Base-by-base conservation (phyloP, 2,888 invertebrate genomes). In the Synanthedon tipuliformis region DNA sequence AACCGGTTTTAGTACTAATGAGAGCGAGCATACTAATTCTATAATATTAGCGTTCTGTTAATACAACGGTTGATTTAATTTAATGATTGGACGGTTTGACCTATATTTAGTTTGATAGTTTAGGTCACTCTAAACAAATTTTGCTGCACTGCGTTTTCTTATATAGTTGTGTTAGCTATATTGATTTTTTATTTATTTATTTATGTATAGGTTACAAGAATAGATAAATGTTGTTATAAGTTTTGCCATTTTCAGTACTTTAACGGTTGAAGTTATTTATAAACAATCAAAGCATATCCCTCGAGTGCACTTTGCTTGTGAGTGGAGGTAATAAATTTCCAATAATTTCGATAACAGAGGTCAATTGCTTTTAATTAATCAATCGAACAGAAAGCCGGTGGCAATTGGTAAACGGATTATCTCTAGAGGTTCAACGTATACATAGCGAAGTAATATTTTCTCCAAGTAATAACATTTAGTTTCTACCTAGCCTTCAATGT, bases 361-460 rank as follows among this genome's bases (percentile, higher is more conserved):
- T 45, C 45, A 45, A 45, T 45, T 45, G 45, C 45, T 45, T 45
- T 45, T 45, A 45, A 45, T 45, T 45, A 45, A 45, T 45, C 45
- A 45, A 45, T 45, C 45, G 13, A 45, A 45, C 45, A 45, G 45
- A 45, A 45, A 13, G 13, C 45, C 45, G 15, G 45, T 45, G 13
- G 45, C 45, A 13, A 13, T 7, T 13, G 45, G n/a, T 45, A 45
- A 45, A 45, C 5, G 45, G 45, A 45, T 45, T 45, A 45, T 45
- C 15, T 12, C 45, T 15, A 45, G 45, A 45, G 45, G 13, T 45
- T 13, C 45, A n/a, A 45, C 15, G 12, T 45, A 45, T 52, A 59
- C 59, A 64, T 64, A 59, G 59, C 50, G 54, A 59, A 59, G 56
- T 58, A 58, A 62, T 64, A 63, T 69, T 65, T 62, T 63, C 61